Conservation (phyloP, 2,888 invertebrate species). For the Clitarchus hookeri region DNA sequence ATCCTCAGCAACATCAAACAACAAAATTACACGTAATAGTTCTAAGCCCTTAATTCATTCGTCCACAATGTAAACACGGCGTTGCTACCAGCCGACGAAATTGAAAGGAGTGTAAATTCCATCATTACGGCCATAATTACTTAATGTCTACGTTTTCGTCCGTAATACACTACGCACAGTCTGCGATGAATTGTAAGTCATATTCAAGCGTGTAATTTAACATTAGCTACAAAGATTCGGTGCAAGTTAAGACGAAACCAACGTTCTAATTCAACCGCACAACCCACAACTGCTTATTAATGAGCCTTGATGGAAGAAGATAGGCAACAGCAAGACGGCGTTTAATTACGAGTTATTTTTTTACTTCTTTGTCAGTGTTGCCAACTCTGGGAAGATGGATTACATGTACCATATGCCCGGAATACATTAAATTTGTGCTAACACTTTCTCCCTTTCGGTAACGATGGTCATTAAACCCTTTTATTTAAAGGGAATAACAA, state of each 20-base stretch:
- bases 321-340: background rate
- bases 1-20: background rate
- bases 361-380: background rate
- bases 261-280: background rate
- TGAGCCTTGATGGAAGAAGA: background rate
- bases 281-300: background rate
- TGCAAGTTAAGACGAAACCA: background rate
- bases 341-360: background rate
- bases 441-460: no score
- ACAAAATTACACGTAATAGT: background rate
- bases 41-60: background rate
- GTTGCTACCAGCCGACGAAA: slow-evolving; percentile 3
- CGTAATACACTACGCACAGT: background rate
- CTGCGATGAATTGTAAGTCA: background rate
- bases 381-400: background rate
- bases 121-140: background rate
- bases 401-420: no score
- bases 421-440: no score
- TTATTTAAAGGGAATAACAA: no score
- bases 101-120: background rate
- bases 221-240: background rate
- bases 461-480: no score
- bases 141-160: background rate
- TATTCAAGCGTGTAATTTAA: background rate
- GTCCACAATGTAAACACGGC: background rate